These are phyloP conservation scores for Antheraea assamensis DNA, from an alignment of 2,888 invertebrate species.

Conservation along the genomic window DNA sequence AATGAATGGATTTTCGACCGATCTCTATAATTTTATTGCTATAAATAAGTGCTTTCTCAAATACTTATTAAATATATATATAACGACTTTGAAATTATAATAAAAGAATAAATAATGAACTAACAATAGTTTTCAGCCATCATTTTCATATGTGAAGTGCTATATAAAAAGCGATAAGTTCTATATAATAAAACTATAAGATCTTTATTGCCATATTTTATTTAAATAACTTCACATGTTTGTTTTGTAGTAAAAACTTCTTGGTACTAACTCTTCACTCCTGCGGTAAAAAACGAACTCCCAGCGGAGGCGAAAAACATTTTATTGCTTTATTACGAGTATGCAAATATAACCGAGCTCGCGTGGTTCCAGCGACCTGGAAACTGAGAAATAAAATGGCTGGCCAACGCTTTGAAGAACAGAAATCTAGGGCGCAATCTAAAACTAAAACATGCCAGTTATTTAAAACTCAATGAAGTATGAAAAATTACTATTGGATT, in stretches of 20 bases:
- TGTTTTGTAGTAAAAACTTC: constrained; percentile 18
- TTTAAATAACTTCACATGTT: constrained; percentile 14
- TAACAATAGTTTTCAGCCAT: background rate
- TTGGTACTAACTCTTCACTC: constrained; percentile 17
- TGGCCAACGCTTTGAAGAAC: constrained; percentile 50
- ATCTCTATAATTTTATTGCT: too few relatives aligned
- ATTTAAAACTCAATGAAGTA: background rate
- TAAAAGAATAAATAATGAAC: background rate
- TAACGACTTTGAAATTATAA: background rate
- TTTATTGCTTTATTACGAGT: constrained; percentile 58
- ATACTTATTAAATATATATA: too few relatives aligned
- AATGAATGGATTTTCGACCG: background rate
- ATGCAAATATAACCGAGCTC: constrained; percentile 55
- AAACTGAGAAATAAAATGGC: constrained; percentile 55
- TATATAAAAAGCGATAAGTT: background rate
- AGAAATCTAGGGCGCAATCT: constrained; percentile 63
- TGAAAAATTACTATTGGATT: background rate
- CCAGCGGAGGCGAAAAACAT: constrained; percentile 43
- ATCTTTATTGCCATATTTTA: background rate
- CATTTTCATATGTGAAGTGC: background rate
- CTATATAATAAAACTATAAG: background rate
- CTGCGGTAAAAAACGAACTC: constrained; percentile 42
- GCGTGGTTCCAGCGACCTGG: constrained; percentile 53
- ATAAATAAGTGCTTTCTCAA: too few relatives aligned
- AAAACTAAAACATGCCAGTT: constrained; percentile 32